Evolutionary conservation across 2,113 vertebrate genomes (phyloP).

Genomic region (Antennarius striatus): DNA sequence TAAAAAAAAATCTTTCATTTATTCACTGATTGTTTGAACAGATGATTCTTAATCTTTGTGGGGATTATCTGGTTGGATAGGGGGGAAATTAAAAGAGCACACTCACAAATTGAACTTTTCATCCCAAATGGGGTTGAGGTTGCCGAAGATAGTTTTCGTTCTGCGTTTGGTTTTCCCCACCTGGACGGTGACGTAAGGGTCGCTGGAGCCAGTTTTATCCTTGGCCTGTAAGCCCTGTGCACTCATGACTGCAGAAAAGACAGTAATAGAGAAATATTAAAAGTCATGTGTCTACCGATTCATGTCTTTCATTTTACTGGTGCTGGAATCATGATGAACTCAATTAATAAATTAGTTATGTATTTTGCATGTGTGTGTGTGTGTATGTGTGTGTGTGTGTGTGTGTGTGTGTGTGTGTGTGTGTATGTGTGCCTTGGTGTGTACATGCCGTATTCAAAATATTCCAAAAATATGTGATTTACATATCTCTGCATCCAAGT

Average conservation of each 20-base stretch:
- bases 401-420: too few relatives aligned
- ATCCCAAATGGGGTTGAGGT: conserved; percentile 97
- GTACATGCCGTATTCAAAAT: not conserved
- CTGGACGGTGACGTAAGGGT: conserved; percentile 97
- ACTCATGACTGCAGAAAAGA: conserved; percentile 85
- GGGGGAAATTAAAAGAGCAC: conserved; percentile 26
- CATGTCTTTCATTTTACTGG: not conserved
- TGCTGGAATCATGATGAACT: too few relatives aligned
- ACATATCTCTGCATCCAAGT: conserved; percentile 15
- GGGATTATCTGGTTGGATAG: conserved; percentile 17
- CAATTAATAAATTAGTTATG: too few relatives aligned
- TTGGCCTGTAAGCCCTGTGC: conserved; percentile 98
- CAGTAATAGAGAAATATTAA: not conserved
- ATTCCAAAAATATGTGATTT: conserved; percentile 7
- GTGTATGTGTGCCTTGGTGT: conserved; percentile 5
- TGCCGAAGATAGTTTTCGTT: conserved; percentile 98
- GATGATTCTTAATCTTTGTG: conserved; percentile 9
- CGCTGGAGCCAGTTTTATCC: conserved; percentile 98
- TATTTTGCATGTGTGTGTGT: too few relatives aligned
- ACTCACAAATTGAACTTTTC: conserved; percentile 97
- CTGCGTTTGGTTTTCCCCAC: conserved; percentile 96
- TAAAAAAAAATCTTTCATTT: not conserved
- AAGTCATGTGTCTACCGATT: not conserved
- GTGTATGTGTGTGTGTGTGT: too few relatives aligned
- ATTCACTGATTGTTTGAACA: conserved; percentile 17